Evolutionary conservation across 2,888 invertebrate species (phyloP).

Genomic region (Caenorhabditis wallacei): DNA sequence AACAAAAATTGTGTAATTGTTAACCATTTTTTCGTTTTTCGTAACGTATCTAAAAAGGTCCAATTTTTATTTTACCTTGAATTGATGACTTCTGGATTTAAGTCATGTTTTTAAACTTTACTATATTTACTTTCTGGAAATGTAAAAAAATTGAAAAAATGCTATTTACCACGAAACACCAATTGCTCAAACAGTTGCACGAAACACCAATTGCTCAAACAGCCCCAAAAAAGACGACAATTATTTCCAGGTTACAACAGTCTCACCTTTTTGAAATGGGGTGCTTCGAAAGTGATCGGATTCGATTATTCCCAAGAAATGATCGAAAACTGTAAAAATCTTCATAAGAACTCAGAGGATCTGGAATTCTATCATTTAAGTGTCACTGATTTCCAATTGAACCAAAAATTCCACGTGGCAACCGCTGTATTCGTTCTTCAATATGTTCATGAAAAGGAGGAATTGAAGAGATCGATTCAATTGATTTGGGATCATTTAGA

Average conservation of each 20-base stretch:
- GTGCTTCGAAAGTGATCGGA: slow-evolving; percentile 49
- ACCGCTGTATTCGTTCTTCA: slow-evolving; percentile 61
- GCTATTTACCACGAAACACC: too few relatives aligned
- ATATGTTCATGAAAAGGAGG: slow-evolving; percentile 54
- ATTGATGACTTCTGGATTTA: too few relatives aligned
- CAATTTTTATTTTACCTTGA: too few relatives aligned
- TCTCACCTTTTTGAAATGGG: slow-evolving; percentile 31
- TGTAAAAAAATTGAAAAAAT: too few relatives aligned
- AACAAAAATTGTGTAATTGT: too few relatives aligned
- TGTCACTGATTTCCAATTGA: slow-evolving; percentile 43
- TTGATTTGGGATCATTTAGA: slow-evolving; percentile 38
- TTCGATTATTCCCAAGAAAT: slow-evolving; percentile 59
- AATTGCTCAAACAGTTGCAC: too few relatives aligned
- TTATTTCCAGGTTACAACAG: slow-evolving; percentile 53
- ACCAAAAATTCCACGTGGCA: slow-evolving; percentile 43
- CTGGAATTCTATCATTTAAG: slow-evolving; percentile 33
- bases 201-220: too few relatives aligned
- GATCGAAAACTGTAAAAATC: slow-evolving; percentile 42
- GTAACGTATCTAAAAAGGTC: too few relatives aligned
- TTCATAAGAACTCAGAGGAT: neutral
- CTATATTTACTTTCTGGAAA: too few relatives aligned
- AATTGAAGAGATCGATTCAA: slow-evolving; percentile 31
- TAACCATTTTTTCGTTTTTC: too few relatives aligned
- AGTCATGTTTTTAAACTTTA: too few relatives aligned
- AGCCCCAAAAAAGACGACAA: too few relatives aligned